Conservation (phyloP, 2,113 vertebrate species). For the Carlito syrichta region DNA sequence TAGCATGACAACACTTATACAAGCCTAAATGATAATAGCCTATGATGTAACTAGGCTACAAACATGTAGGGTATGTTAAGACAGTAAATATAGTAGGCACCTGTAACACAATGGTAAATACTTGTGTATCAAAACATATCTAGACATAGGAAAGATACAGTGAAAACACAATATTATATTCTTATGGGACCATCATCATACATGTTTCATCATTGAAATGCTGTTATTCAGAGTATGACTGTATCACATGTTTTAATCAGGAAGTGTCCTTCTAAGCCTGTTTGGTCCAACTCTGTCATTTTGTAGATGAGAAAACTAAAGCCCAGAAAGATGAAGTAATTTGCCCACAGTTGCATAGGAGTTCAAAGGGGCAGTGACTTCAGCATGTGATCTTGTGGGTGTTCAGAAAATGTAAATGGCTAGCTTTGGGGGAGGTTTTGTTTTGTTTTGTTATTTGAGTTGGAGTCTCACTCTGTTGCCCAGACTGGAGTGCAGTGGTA, state of each 20-base stretch:
- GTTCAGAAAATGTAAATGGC: constrained; percentile 24
- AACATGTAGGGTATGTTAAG: not conserved
- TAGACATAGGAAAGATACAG: no score
- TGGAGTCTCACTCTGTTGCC: no score
- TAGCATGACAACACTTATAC: not conserved
- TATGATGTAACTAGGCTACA: not conserved
- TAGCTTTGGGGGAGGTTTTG: no score
- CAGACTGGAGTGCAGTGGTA: no score
- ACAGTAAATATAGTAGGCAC: not conserved
- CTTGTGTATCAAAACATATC: not conserved
- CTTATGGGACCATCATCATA: not conserved
- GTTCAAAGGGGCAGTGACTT: not conserved
- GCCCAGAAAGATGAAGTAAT: not conserved
- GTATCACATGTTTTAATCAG: not conserved
- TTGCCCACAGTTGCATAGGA: not conserved
- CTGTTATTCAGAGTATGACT: no score
- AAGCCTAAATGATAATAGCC: not conserved
- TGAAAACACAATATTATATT: not conserved
- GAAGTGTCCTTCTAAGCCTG: not conserved
- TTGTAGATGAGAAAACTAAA: not conserved
- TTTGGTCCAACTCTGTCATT: constrained; percentile 14
- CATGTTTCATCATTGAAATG: no score
- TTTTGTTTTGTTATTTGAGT: no score
- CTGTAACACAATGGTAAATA: not conserved
- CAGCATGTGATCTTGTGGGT: not conserved